Conservation (phyloP, 2,888 invertebrate genomes). For the Opisthograptis luteolata region DNA sequence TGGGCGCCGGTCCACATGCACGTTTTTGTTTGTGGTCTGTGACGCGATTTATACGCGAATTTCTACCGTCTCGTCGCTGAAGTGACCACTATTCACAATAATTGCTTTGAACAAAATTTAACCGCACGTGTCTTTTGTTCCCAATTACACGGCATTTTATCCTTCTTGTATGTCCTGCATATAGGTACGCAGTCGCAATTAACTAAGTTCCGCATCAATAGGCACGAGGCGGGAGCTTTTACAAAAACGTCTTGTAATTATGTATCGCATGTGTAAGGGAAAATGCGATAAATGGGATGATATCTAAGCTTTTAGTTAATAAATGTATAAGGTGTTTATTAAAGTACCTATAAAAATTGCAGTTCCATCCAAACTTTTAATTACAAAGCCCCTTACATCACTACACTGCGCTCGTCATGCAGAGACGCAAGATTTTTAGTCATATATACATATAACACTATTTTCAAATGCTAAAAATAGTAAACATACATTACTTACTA, state of each 20-base stretch:
- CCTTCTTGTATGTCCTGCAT: background rate
- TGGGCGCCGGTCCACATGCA: slow-evolving; percentile 83
- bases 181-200: slow-evolving; percentile 1
- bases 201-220: background rate
- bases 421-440: too few species aligned
- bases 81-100: slow-evolving; percentile 82
- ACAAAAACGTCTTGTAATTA: background rate
- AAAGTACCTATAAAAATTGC: too few species aligned
- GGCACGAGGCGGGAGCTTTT: background rate
- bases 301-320: too few species aligned
- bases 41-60: slow-evolving; percentile 84
- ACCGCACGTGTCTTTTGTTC: slow-evolving; percentile 68
- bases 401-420: background rate
- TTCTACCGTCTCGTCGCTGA: slow-evolving; percentile 75
- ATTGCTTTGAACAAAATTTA: slow-evolving; percentile 81
- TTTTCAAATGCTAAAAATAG: too few species aligned
- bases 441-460: too few species aligned
- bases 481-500: too few species aligned
- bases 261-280: background rate
- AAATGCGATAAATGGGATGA: background rate
- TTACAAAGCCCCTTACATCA: background rate
- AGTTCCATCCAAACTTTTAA: background rate
- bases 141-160: slow-evolving; percentile 19
- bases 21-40: slow-evolving; percentile 85
- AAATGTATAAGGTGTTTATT: too few species aligned